phyloP scores from a whole-genome alignment of 2,113 vertebrate genomes.

The Procavia capensis region DNA sequence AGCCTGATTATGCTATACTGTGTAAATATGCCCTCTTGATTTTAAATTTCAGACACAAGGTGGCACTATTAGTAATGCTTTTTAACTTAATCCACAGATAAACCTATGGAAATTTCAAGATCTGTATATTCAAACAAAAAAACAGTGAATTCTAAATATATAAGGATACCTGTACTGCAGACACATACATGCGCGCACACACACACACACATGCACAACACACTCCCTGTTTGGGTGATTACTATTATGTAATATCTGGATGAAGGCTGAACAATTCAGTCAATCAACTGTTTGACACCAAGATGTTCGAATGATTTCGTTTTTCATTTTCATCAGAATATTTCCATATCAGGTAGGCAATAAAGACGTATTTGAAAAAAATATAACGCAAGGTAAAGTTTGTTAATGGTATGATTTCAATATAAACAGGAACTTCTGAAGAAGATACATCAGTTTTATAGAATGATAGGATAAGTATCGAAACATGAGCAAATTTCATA shows the following conservation, averaged over 20 bases:
- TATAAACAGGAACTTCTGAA: not conserved
- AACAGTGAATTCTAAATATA: conserved; percentile 8
- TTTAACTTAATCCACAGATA: not conserved
- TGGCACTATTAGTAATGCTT: conserved; percentile 87
- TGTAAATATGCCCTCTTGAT: not conserved
- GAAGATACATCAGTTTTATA: conserved; percentile 50
- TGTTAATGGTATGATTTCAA: conserved; percentile 50
- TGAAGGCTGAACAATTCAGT: conserved; percentile 49
- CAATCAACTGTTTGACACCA: conserved; percentile 51
- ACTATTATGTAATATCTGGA: conserved; percentile 60
- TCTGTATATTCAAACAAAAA: not conserved
- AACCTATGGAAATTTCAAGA: not conserved
- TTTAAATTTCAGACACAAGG: conserved; percentile 84
- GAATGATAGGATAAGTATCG: conserved; percentile 6
- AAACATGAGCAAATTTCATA: not conserved
- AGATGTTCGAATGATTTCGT: conserved; percentile 24
- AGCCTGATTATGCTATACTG: not conserved
- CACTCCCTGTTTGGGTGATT: not conserved
- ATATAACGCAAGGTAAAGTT: conserved; percentile 35
- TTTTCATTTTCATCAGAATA: conserved; percentile 44
- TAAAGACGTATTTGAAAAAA: conserved; percentile 65
- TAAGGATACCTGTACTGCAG: not conserved
- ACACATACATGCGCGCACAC: not conserved
- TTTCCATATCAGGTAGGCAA: conserved; percentile 37
- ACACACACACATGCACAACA: not conserved